A percentile compares a stretch with the other conserved stretches of the same genome.
Conservation (phyloP, 2,797 vertebrate genomes). For the Simalia tracyae region DNA sequence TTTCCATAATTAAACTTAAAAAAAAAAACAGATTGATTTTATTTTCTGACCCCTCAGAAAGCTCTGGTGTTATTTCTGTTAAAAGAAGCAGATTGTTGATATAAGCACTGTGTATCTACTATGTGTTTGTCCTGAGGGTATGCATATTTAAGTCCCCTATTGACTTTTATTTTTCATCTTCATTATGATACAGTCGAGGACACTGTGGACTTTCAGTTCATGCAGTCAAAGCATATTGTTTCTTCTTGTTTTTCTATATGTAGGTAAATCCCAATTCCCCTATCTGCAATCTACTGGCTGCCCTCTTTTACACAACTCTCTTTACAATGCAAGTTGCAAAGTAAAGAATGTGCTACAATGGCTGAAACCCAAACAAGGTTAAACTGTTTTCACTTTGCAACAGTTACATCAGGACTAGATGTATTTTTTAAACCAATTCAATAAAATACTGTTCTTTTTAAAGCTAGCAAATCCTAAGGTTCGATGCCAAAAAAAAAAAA, state of each 20-base stretch:
- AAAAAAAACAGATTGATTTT: not conserved
- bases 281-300: conserved; percentile 3
- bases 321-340: not conserved
- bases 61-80: not conserved
- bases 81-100: not conserved
- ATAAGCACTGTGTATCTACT: not conserved
- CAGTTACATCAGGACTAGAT: not conserved
- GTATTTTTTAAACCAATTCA: not conserved
- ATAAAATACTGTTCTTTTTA: conserved; percentile 2
- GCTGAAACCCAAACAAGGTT: conserved; percentile 3
- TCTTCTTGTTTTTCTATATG: not conserved
- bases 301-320: conserved; percentile 1
- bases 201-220: not conserved
- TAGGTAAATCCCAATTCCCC: not conserved
- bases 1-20: not conserved
- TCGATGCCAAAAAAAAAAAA: not conserved
- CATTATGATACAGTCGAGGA: not conserved
- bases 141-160: not conserved
- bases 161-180: not conserved
- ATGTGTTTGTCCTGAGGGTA: not conserved
- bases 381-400: conserved; percentile 15
- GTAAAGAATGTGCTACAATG: not conserved
- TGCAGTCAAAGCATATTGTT: not conserved
- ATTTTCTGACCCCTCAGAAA: not conserved
- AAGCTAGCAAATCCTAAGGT: not conserved